Base-by-base conservation (phyloP, 1,140 invertebrate species). In the Brachionus asplanchnoidis region DNA sequence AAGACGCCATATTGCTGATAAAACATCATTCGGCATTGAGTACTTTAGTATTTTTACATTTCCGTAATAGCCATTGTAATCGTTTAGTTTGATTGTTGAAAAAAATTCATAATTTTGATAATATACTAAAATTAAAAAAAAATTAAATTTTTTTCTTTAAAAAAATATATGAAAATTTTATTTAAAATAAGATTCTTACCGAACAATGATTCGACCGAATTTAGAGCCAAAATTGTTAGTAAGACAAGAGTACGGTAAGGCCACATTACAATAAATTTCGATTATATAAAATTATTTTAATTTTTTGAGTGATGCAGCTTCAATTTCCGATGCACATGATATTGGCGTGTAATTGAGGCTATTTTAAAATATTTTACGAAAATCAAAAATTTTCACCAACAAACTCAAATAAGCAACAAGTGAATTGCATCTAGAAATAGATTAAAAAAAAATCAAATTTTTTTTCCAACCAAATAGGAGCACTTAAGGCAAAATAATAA, bases 31-130 rank as follows among this genome's bases (percentile, higher is more conserved):
- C 32, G 79, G 79, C 36, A 82, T 82, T 8, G 79, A 65, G 26
- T 82, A 65, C 36, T 56, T 60, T 14, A 82, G n/a, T 32, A 82
- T 11, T 36, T 82, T 82, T 44, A 82, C 79, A 65, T 82, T 82
- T 26, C 79, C 79, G 28, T 82, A 82, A 82, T 82, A 82, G 11
- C 79, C 79, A 28, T 42, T 44, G 28, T 82, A 82, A 60, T 60
- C 53, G 32, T 68, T 82, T 42, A 82, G 40, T 82, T 82, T 82
- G n/a, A 82, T 68, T 12, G 79, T 82, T 9, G 79, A 82, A 23
- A 82, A 68, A 40, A 42, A 60, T 65, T 82, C 79, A 46, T 82
- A 82, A 68, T 82, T 82, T 82, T 82, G 79, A 65, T 82, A 82
- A 68, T 82, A 82, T 1, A 82, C 79, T 82, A 42, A 20, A 17